Conservation (phyloP, 2,888 invertebrate genomes). For the Celastrina argiolus region DNA sequence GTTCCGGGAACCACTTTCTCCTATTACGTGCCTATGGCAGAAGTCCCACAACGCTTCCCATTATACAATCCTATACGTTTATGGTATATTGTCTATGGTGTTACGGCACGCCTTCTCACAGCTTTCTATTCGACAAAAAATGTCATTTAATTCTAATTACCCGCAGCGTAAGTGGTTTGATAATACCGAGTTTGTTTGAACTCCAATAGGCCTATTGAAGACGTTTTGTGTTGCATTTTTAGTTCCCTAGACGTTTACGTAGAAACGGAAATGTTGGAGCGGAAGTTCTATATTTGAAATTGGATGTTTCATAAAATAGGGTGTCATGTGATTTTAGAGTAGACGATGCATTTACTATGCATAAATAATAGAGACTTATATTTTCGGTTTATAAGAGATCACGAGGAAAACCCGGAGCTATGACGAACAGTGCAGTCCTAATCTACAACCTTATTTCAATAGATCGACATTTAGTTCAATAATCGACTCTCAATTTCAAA, state of each 20-base stretch:
- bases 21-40: background rate
- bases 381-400: too few relatives aligned
- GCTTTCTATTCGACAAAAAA: conserved; percentile 19
- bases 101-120: conserved; percentile 20
- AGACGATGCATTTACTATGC: background rate
- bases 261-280: background rate
- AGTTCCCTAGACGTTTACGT: background rate
- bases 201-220: background rate
- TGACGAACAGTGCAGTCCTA: too few relatives aligned
- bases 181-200: background rate
- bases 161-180: conserved; percentile 10
- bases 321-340: background rate
- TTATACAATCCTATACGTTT: conserved; percentile 16
- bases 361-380: too few relatives aligned
- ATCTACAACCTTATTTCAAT: too few relatives aligned
- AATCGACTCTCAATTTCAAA: too few relatives aligned
- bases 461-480: too few relatives aligned
- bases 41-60: conserved; percentile 5
- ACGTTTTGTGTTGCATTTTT: background rate
- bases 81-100: conserved; percentile 18
- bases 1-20: conserved; percentile 11
- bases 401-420: too few relatives aligned
- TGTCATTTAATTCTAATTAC: conserved; percentile 15
- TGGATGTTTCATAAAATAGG: background rate
- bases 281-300: conserved; percentile 1